Conservation (phyloP, 2,888 invertebrate genomes). For the Drosophila hamatofila region DNA sequence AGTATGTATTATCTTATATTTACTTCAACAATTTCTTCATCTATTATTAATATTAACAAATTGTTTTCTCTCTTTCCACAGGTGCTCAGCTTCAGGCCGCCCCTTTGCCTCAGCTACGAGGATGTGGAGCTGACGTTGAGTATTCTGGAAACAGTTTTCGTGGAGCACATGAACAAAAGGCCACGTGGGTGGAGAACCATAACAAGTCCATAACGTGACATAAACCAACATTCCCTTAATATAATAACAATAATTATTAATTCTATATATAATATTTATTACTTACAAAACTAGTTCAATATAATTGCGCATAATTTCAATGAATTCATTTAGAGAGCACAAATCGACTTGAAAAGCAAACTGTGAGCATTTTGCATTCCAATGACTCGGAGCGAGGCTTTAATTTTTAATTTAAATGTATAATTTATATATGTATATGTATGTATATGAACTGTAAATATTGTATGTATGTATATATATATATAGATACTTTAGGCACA, state of each 20-base stretch:
- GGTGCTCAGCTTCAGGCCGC: slow-evolving; percentile 96
- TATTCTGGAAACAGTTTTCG: slow-evolving; percentile 85
- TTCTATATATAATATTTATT: slow-evolving; percentile 47
- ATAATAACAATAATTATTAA: not conserved
- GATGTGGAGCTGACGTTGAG: slow-evolving; percentile 92
- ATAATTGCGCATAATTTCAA: slow-evolving; percentile 48
- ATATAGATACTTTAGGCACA: slow-evolving; percentile 65
- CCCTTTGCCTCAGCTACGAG: slow-evolving; percentile 95
- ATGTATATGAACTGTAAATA: slow-evolving; percentile 24
- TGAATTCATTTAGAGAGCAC: slow-evolving; percentile 35
- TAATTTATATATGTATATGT: slow-evolving; percentile 10
- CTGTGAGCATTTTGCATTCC: slow-evolving; percentile 49
- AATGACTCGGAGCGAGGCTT: slow-evolving; percentile 49
- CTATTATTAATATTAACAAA: not conserved
- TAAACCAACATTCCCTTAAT: not conserved
- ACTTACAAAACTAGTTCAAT: slow-evolving; percentile 27
- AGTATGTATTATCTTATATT: slow-evolving; percentile 44
- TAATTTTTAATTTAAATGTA: slow-evolving; percentile 24
- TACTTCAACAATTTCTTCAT: not conserved
- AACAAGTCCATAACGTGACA: slow-evolving; percentile 27
- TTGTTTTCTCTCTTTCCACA: slow-evolving; percentile 81
- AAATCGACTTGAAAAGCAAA: slow-evolving; percentile 42
- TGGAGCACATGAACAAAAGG: slow-evolving; percentile 74
- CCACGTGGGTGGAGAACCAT: slow-evolving; percentile 77
- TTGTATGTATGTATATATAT: slow-evolving; percentile 33